Evolutionary conservation across 1,140 invertebrate species (phyloP), one percentile per base, ranked within the genome.

Genomic region (Temnothorax curvispinosus): DNA sequence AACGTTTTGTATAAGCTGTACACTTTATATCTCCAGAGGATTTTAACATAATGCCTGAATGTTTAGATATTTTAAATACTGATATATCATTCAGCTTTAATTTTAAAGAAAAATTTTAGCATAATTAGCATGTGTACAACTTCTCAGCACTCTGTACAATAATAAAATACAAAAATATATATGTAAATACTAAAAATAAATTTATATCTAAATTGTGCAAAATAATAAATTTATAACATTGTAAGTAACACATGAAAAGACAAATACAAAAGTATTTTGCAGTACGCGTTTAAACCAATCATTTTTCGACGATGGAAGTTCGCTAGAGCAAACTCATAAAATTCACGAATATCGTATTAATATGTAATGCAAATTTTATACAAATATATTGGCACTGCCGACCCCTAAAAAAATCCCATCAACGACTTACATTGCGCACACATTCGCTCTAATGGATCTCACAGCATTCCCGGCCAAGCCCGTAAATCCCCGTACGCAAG

Each of bases 401-500:
- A 27, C 62, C n/a, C 47, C 9, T 50, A n/a, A 65, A 9, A 50
- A 74, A 44, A 80, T 38, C 38, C 77, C 47, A 54, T 80, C 52
- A 74, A 72, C 32, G 38, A 71, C 44, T 18, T 8, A 50, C 75
- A 52, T n/a, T 52, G 38, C 38, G 32, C 62, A 69, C 35, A 60
- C 67, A 76, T 41, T 32, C 76, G 81, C 86, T 91, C 87, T 91
- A 91, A 91, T 91, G 87, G 87, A 85, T 44, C 67, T 82, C 60
- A 41, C 67, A 35, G 78, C 67, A 41, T 74, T 84, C 44, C 67
- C 80, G 18, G 21, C 65, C 38, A 50, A 21, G 58, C 47, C 13
- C n/a, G 69, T 82, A 87, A 82, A 87, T 74, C 32, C 67, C 60
- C 35, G 32, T 38, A 54, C 32, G 65, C 38, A 52, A 80, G 27